phyloP scores from a whole-genome alignment of 2,113 vertebrate species.

The Cololabis saira region DNA sequence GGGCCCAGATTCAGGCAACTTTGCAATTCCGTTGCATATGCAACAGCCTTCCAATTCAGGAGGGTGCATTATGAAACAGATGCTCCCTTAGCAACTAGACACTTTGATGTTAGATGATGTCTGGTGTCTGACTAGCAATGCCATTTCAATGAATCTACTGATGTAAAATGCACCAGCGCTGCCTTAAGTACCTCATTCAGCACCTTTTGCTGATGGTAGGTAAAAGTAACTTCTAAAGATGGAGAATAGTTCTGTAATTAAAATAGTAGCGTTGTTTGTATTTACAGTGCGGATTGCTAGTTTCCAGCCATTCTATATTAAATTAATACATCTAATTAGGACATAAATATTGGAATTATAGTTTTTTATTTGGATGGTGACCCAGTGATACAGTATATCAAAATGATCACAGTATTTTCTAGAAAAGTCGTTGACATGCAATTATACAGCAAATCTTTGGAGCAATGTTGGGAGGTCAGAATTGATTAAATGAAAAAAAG shows the following conservation, averaged over 20 bases:
- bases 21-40: constrained; percentile 65
- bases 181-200: constrained; percentile 37
- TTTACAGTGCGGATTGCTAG: constrained; percentile 4
- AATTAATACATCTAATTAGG: no score
- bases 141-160: constrained; percentile 62
- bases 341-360: no score
- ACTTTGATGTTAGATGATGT: constrained; percentile 76
- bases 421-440: no score
- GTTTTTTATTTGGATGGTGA: no score
- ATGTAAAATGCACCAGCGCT: constrained; percentile 50
- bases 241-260: neutral
- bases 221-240: constrained; percentile 3
- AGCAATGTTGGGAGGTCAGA: neutral
- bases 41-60: constrained; percentile 54
- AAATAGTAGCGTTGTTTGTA: neutral
- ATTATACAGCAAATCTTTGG: no score
- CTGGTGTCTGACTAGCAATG: constrained; percentile 63
- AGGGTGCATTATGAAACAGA: constrained; percentile 72
- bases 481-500: neutral
- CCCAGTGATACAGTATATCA: no score
- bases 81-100: constrained; percentile 68
- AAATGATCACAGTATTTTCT: no score
- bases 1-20: constrained; percentile 30
- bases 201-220: constrained; percentile 13
- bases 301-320: constrained; percentile 1